Conservation (phyloP, 2,113 vertebrate species). For the Toxotes chatareus region DNA sequence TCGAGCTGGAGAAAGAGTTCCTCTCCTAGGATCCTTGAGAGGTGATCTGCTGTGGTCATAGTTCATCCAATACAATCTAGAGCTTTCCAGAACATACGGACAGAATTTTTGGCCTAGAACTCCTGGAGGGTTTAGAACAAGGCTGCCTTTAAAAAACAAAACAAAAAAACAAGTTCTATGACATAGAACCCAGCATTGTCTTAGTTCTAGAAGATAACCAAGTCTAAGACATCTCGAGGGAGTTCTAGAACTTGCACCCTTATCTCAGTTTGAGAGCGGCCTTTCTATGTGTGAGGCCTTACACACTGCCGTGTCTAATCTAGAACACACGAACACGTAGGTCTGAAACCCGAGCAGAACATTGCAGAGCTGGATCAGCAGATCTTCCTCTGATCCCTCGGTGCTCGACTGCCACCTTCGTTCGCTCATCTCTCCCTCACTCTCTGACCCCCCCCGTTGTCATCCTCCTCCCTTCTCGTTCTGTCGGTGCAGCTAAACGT, state of each 20-base stretch:
- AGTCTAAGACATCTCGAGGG: constrained; percentile 23
- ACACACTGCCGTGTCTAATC: constrained; percentile 7
- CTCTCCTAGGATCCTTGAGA: constrained; percentile 82
- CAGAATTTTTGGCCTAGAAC: constrained; percentile 39
- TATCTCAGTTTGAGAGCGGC: background rate
- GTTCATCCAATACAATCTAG: background rate
- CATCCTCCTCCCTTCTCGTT: constrained; percentile 27
- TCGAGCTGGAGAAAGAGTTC: constrained; percentile 92
- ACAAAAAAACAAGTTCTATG: constrained; percentile 12
- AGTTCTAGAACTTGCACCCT: constrained; percentile 21
- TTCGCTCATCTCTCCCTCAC: background rate
- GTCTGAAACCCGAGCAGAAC: constrained; percentile 43
- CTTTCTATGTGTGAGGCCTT: background rate
- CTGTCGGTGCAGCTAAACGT: constrained; percentile 77
- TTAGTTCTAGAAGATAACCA: constrained; percentile 42
- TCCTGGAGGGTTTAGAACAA: constrained; percentile 60
- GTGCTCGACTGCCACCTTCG: constrained; percentile 34
- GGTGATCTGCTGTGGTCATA: constrained; percentile 16
- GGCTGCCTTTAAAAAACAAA: constrained; percentile 49
- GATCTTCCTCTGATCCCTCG: constrained; percentile 26
- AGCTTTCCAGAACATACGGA: constrained; percentile 31
- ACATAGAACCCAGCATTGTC: constrained; percentile 35
- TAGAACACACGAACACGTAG: background rate
- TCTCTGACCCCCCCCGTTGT: background rate
- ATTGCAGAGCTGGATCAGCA: constrained; percentile 35